These are phyloP conservation scores for Pseudomyrmex cubaensis DNA, from an alignment of 1,140 invertebrate genomes.

Conservation along the genomic window DNA sequence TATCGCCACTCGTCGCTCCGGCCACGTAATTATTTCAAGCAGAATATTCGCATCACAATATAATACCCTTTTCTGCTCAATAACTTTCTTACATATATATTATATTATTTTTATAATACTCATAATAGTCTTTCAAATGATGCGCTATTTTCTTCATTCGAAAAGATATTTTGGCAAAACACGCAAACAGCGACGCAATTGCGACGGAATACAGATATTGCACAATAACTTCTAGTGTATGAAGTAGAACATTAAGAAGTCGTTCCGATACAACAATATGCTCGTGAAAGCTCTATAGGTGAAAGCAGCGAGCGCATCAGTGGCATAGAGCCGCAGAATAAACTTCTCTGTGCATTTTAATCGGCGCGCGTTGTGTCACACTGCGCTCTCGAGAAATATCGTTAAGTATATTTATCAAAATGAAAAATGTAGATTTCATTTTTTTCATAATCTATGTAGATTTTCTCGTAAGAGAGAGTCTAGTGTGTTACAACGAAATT, in stretches of 20 bases:
- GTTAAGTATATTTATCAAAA: not conserved
- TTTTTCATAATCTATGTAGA: too few species aligned
- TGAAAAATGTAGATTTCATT: too few species aligned
- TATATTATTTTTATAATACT: too few species aligned
- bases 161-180: conserved; percentile 6
- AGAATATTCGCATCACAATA: too few species aligned
- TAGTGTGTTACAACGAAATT: too few species aligned
- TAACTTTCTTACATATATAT: too few species aligned
- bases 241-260: conserved; percentile 30
- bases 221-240: conserved; percentile 22
- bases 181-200: conserved; percentile 2
- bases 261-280: conserved; percentile 17
- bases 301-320: conserved; percentile 43
- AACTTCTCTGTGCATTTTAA: conserved; percentile 17
- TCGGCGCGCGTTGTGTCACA: not conserved
- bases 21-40: too few species aligned
- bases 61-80: too few species aligned
- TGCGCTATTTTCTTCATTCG: not conserved
- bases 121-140: not conserved
- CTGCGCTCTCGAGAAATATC: not conserved
- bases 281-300: not conserved
- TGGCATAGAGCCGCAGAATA: not conserved
- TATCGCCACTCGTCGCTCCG: not conserved
- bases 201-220: conserved; percentile 41
- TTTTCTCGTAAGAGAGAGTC: too few species aligned